Evolutionary conservation across 2,797 vertebrate species (phyloP).

Genomic region (Psittacula derbiana): DNA sequence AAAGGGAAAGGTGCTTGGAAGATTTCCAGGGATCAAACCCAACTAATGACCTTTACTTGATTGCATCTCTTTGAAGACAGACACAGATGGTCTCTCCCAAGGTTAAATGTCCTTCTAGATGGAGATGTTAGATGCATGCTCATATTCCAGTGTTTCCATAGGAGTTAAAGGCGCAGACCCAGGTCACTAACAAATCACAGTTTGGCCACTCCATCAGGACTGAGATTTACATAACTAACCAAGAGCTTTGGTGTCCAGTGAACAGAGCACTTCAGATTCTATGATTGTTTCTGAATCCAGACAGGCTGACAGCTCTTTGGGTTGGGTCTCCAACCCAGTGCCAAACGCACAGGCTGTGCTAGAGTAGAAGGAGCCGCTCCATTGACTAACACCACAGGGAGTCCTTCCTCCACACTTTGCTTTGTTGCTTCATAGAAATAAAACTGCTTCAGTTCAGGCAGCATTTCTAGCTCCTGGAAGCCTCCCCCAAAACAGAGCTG

Average conservation of each 20-base stretch:
- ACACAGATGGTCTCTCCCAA: neutral
- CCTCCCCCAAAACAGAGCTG: neutral
- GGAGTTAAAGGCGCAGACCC: neutral
- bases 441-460: neutral
- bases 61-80: neutral
- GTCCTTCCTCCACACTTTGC: neutral
- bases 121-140: neutral
- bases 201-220: neutral
- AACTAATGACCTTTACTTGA: neutral
- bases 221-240: neutral
- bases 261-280: neutral
- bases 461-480: neutral
- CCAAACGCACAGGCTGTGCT: rapidly evolving
- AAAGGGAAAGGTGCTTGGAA: neutral
- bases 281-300: neutral
- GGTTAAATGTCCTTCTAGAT: neutral
- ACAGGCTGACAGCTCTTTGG: neutral
- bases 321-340: neutral
- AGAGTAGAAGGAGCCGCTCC: neutral
- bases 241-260: neutral
- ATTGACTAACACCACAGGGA: neutral
- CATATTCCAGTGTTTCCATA: rapidly evolving
- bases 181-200: neutral
- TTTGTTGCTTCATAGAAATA: neutral
- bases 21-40: neutral